Evolutionary conservation across 2,888 invertebrate genomes (phyloP), one percentile per base, ranked within the genome.

Genomic region (Amorpha juglandis): DNA sequence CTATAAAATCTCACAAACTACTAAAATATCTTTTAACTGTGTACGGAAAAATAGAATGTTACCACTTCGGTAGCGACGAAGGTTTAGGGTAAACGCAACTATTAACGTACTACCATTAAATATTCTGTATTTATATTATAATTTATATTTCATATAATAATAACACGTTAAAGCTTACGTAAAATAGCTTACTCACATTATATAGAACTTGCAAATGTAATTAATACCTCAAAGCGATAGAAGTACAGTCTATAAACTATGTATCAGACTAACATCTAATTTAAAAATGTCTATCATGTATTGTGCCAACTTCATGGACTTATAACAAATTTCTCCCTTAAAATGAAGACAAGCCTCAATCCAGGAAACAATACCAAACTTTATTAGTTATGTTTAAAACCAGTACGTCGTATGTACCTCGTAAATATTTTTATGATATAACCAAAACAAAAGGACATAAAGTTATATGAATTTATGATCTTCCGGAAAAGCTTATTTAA

Each of bases 1-100:
- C 64, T 68, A 68, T 79, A 75, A 79, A 78, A 70, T 63, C 55
- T 48, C 52, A 64, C 67, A 42, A 58, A 42, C 58, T 58, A 58
- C 58, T 42, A 58, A 58, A 58, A 58, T 58, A 58, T 58, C 58
- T 42, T 58, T 58, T 38, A 50, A 58, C 38, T 42, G 19, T 42
- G 52, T 33, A 58, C 19, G 42, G 58, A 58, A 58, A 50, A 58
- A 58, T 42, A 58, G 58, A 42, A 58, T 58, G 33, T 52, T 48
- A 58, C 58, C 58, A 58, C 38, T 58, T 58, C 38, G 42, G 58
- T 58, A 52, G 14, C 52, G 6, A 9, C 3, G n/a, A 1, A 48
- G 47, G 52, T 42, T 19, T 58, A 42, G 38, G 58, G 58, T 42
- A 19, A 58, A 42, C 19, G 38, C 8, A 6, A 11, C 19, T 58